Percentiles rank a stretch among this genome's conserved stretches.
phyloP scores from a whole-genome alignment of 2,113 vertebrate species.

The Dissostichus mawsoni region DNA sequence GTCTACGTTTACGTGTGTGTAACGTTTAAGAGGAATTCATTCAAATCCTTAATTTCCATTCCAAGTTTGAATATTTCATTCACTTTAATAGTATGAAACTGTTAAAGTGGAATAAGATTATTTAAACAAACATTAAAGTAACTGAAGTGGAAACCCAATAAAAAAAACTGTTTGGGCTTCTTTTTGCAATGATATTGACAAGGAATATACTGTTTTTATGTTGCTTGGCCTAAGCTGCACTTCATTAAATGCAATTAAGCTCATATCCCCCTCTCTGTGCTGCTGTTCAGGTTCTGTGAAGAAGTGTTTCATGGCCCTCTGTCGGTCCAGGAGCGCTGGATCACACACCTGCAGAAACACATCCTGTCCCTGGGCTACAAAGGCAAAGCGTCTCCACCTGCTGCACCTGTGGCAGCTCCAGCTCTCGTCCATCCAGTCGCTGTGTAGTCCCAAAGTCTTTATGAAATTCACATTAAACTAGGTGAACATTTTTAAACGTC shows the following conservation, averaged over 20 bases:
- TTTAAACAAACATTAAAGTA: neutral
- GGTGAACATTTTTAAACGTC: neutral
- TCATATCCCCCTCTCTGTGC: neutral
- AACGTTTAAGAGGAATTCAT: too few relatives aligned
- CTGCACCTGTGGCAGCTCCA: constrained; percentile 55
- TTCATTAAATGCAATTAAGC: neutral
- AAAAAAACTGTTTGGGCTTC: neutral
- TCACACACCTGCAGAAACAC: constrained; percentile 93
- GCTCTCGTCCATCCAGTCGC: constrained; percentile 64
- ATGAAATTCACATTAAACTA: neutral
- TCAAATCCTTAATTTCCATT: too few relatives aligned
- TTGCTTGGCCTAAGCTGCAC: neutral
- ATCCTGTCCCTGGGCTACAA: constrained; percentile 94
- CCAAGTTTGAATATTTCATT: neutral
- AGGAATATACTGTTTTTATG: neutral
- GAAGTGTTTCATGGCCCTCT: constrained; percentile 93
- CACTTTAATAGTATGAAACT: too few relatives aligned
- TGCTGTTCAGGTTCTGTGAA: constrained; percentile 91
- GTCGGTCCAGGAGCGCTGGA: constrained; percentile 95
- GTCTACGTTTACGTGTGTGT: too few relatives aligned
- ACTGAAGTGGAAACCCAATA: neutral
- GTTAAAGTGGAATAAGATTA: neutral
- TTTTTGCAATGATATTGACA: too few relatives aligned
- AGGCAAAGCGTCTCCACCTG: constrained; percentile 80
- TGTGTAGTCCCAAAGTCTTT: constrained; percentile 35